Base-by-base conservation (phyloP, 2,797 vertebrate genomes). In the Sternotherus odoratus region DNA sequence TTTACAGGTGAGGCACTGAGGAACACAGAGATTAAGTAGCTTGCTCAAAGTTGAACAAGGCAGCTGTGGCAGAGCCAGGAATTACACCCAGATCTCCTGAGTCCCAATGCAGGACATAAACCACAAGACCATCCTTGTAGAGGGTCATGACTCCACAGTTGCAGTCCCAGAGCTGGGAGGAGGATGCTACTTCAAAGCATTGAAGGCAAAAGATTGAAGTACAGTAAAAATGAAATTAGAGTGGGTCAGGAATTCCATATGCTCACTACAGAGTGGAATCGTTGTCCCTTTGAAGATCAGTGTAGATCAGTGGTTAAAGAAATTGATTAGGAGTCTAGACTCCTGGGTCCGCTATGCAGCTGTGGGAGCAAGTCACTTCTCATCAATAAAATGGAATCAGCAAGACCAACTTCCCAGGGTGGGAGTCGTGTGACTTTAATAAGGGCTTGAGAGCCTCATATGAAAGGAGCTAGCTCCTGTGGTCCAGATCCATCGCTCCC, bases 351-450 rank as follows among this genome's bases (percentile, higher is more conserved):
- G 0, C 15, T 77, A 93, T 88, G 90, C 90, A 0, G 26, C 3
- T 8, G 54, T 1, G 48, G 30, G 94, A 57, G 82, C 94, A 94
- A 94, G 92, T 94, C 87, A 85, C 2, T 5, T 12, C 3, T 79
- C 49, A 7, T 1, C 74, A 74, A 66, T 82, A 12, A n/a, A 84
- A 83, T 2, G 82, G 83, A 13, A 79, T 2, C 28, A 90, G 87
- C 85, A 82, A 13, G 91, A 53, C 85, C 91, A 81, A 74, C 24
- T 53, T 93, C 48, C 79, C 1, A 1, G 83, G 0, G 2, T 1
- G 39, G 78, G 48, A 4, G 74, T 15, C 39, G 17, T 92, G 3
- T 6, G 7, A 53, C 90, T 39, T 16, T 82, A 90, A 91, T 89
- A 13, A 87, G 1, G 79, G 26, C 16, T 2, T 86, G 93, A 74